Evolutionary conservation across 2,113 vertebrate genomes (phyloP).

Genomic region (Xyrauchen texanus): DNA sequence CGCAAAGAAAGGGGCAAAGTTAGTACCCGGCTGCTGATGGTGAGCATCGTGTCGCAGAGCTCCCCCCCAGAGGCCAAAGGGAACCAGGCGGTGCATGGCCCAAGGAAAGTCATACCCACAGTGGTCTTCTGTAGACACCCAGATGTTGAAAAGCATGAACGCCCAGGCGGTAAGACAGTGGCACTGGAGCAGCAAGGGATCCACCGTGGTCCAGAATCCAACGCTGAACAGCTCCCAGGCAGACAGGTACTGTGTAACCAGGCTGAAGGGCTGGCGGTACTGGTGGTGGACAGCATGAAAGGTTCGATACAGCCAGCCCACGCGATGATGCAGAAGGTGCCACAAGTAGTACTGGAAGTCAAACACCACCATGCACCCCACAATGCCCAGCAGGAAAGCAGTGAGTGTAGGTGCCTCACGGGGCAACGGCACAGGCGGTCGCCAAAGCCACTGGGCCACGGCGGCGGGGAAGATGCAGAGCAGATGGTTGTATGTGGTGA

Average conservation of each 20-base stretch:
- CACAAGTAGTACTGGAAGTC: slow-evolving; percentile 82
- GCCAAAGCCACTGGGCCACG: slow-evolving; percentile 78
- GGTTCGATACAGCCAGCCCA: slow-evolving; percentile 77
- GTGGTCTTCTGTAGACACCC: slow-evolving; percentile 79
- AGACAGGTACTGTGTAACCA: slow-evolving; percentile 79
- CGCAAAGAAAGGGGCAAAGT: slow-evolving; percentile 80
- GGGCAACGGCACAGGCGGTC: slow-evolving; percentile 72
- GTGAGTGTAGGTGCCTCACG: slow-evolving; percentile 69
- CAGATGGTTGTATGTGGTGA: slow-evolving; percentile 78
- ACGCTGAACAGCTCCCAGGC: slow-evolving; percentile 79
- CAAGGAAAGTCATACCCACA: slow-evolving; percentile 81
- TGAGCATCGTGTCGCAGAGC: slow-evolving; percentile 75
- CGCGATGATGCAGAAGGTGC: slow-evolving; percentile 78
- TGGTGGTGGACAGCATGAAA: slow-evolving; percentile 81
- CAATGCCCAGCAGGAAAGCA: slow-evolving; percentile 73
- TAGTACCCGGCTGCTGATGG: slow-evolving; percentile 73
- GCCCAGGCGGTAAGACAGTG: slow-evolving; percentile 78
- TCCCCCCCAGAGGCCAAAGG: slow-evolving; percentile 78
- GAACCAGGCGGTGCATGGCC: slow-evolving; percentile 76
- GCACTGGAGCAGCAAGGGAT: slow-evolving; percentile 77
- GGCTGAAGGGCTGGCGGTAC: slow-evolving; percentile 76
- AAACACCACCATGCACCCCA: slow-evolving; percentile 78
- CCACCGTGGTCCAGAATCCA: slow-evolving; percentile 77
- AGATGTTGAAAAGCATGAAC: slow-evolving; percentile 81
- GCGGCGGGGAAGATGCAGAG: slow-evolving; percentile 78